Evolutionary conservation across 2,113 vertebrate species (phyloP), one percentile per base, ranked within the genome.

Genomic region (Nesogale talazaci): DNA sequence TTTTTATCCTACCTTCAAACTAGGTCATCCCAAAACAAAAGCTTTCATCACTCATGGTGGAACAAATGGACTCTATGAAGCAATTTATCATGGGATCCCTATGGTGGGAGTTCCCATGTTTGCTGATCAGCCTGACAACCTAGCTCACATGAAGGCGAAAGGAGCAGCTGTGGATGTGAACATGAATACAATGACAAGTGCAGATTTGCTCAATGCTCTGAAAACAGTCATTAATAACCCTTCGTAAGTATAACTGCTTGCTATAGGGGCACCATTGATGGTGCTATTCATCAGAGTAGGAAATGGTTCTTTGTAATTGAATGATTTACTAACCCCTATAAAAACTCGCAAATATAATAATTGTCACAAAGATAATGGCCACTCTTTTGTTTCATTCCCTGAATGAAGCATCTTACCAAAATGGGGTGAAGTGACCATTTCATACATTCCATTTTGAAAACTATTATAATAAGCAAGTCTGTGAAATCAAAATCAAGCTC

Each of bases 11-110:
- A 57, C 87, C 52, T 6, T 1, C 75, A 1, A 97, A 90, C 14
- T 94, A 99, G 99, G 99, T 52, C 99, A 99, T 72, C 97, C 98
- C 1, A 98, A 98, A 97, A 97, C 98, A 1, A 98, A 97, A 94
- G 99, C 98, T 74, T 99, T 99, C 61, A 98, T 99, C 70, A 98
- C 98, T 38, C 99, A 99, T 0, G 99, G 99, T 15, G 99, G 99
- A 74, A 98, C 98, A 15, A 99, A 99, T 25, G 98, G 99, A 2
- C 96, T 99, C 52, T 99, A 99, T 42, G 99, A 99, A 97, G 98
- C 99, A 3, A 98, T 99, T 92, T 99, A 99, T 92, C 99, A 99
- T 0, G 98, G 98, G 0, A 92, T 99, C 46, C 99, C 99, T 0
- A 96, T 99, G 98, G 98, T 99, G 27, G 99, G 99, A 9, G 75